Evolutionary conservation across 2,888 invertebrate species (phyloP).

Genomic region (Pristionchus fissidentatus): DNA sequence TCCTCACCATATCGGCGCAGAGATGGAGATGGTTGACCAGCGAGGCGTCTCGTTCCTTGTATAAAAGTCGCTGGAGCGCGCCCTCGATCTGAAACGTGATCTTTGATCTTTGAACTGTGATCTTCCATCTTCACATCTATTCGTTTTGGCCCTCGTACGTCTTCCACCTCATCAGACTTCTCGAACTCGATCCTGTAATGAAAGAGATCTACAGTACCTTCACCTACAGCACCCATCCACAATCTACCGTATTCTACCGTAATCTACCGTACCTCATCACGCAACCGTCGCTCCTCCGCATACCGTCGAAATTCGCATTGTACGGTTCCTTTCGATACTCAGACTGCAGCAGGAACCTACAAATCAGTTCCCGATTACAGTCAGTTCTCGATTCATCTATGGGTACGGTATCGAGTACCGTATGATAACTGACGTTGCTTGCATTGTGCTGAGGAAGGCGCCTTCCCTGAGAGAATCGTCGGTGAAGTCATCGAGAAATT

Average conservation of each 20-base stretch:
- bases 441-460: constrained; percentile 1
- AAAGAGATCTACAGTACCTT: too few relatives aligned
- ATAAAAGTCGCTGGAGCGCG: neutral
- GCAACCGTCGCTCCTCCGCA: constrained; percentile 5
- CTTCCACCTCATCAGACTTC: constrained; percentile 5
- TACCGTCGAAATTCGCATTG: neutral
- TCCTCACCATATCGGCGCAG: constrained; percentile 1
- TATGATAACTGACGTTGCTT: neutral
- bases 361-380: neutral
- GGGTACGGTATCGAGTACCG: neutral
- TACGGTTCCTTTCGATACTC: neutral
- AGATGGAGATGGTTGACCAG: constrained; percentile 16
- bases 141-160: constrained; percentile 1
- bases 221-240: too few relatives aligned
- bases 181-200: neutral
- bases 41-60: neutral
- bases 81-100: neutral
- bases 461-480: neutral
- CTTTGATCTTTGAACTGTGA: neutral
- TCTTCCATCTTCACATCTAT: neutral
- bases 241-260: too few relatives aligned
- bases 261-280: constrained; percentile 9
- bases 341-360: neutral
- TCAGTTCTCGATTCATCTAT: neutral
- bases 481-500: neutral